phyloP scores from a whole-genome alignment of 92 coral and sea anemone species.

The Umimayanthus chanpuru region DNA sequence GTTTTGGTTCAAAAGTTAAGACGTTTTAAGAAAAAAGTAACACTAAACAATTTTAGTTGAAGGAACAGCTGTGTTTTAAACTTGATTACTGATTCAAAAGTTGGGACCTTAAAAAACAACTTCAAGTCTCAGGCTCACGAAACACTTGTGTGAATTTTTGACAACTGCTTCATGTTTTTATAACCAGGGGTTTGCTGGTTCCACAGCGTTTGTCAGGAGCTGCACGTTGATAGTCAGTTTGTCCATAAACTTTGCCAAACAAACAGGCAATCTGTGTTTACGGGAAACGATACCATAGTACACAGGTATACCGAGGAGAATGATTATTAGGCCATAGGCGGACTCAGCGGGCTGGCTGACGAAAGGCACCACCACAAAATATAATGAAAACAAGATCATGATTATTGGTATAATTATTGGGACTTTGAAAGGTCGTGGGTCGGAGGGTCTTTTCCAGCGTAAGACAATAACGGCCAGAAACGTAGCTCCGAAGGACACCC shows the following conservation, averaged over 20 bases:
- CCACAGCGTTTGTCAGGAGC: conserved; percentile 17
- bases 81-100: too few species aligned
- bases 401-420: conserved; percentile 41
- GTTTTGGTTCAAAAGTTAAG: too few species aligned
- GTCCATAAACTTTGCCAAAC: background rate
- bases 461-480: conserved; percentile 53
- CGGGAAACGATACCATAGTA: conserved; percentile 36
- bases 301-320: conserved; percentile 53
- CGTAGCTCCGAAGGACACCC: conserved; percentile 40
- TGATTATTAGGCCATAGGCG: conserved; percentile 37
- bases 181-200: conserved; percentile 9
- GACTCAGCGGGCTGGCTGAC: conserved; percentile 47
- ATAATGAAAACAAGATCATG: conserved; percentile 37
- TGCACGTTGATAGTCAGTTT: background rate
- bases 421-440: conserved; percentile 53
- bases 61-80: too few species aligned
- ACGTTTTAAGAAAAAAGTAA: too few species aligned
- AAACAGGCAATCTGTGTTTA: background rate
- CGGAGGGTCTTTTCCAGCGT: conserved; percentile 52
- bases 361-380: conserved; percentile 47
- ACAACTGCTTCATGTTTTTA: background rate
- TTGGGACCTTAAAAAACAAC: too few species aligned
- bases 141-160: background rate
- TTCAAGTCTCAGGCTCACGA: background rate
- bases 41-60: too few species aligned